Evolutionary conservation across 2,797 vertebrate species (phyloP).

Genomic region (Coranthus polyacanthus): DNA sequence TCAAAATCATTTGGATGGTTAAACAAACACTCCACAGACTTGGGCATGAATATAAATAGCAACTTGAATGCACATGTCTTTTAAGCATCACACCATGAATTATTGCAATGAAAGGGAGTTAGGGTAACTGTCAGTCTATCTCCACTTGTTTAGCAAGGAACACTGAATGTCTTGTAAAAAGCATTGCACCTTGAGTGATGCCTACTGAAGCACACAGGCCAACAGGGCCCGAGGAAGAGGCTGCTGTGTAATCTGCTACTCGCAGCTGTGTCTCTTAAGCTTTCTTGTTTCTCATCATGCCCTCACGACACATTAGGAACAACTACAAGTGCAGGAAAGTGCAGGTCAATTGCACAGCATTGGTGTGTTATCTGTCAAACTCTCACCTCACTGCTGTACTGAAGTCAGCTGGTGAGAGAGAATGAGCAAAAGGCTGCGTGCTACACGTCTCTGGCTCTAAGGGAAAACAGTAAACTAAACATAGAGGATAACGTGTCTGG

Average conservation of each 20-base stretch:
- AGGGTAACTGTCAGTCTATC: slow-evolving; percentile 12
- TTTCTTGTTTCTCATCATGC: slow-evolving; percentile 30
- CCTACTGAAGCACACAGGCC: slow-evolving; percentile 49
- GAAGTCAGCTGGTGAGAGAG: slow-evolving; percentile 48
- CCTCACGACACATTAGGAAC: slow-evolving; percentile 43
- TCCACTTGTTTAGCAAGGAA: slow-evolving; percentile 35
- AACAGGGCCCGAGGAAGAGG: slow-evolving; percentile 41
- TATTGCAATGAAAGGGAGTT: slow-evolving; percentile 13
- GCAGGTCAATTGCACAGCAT: neutral
- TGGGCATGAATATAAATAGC: neutral
- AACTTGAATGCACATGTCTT: slow-evolving; percentile 3
- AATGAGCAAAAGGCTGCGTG: slow-evolving; percentile 19
- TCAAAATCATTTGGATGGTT: neutral
- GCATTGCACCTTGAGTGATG: slow-evolving; percentile 34
- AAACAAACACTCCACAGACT: neutral
- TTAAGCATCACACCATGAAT: slow-evolving; percentile 3
- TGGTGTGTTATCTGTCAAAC: slow-evolving; percentile 45
- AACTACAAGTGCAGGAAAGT: slow-evolving; percentile 29
- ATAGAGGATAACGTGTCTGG: slow-evolving; percentile 14
- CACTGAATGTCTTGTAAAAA: slow-evolving; percentile 24
- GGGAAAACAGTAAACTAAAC: slow-evolving; percentile 37
- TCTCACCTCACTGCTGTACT: slow-evolving; percentile 32
- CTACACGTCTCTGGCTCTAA: slow-evolving; percentile 27
- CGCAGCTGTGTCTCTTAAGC: slow-evolving; percentile 59
- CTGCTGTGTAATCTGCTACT: slow-evolving; percentile 36